phyloP scores from a whole-genome alignment of 2,888 invertebrate genomes.

The Latrodectus hesperus region DNA sequence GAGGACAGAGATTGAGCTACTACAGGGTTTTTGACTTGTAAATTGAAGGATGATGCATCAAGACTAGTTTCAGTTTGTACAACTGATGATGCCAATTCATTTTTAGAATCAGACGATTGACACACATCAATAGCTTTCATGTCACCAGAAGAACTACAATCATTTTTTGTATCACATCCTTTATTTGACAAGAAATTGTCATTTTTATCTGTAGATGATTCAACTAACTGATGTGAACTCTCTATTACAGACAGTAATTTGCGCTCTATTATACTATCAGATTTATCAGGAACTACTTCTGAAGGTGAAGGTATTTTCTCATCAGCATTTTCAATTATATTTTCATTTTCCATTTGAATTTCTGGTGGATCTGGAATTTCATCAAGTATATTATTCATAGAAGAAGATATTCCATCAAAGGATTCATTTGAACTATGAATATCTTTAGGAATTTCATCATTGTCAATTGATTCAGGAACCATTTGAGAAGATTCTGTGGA shows the following conservation, averaged over 20 bases:
- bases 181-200: background rate
- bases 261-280: background rate
- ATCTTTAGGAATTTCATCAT: background rate
- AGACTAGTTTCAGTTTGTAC: background rate
- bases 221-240: constrained; percentile 14
- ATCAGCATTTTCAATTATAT: no score
- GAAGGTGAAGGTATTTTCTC: no score
- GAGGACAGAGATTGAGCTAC: no score
- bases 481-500: no score
- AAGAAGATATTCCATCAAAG: background rate
- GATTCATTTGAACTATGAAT: background rate
- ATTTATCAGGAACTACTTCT: background rate
- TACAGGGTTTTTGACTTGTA: no score
- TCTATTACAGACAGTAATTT: constrained; percentile 1
- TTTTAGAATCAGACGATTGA: constrained; percentile 20
- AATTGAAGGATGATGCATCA: no score
- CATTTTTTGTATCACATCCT: background rate
- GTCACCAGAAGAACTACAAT: constrained; percentile 35
- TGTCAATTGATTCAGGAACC: no score
- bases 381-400: background rate
- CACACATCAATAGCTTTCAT: constrained; percentile 4
- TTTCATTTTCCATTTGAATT: no score
- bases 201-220: constrained; percentile 33
- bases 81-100: background rate
- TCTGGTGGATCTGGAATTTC: background rate